A percentile compares a stretch with the other conserved stretches of the same genome.
Conservation (phyloP, 2,797 vertebrate genomes). For the Sebastes taczanowskii region DNA sequence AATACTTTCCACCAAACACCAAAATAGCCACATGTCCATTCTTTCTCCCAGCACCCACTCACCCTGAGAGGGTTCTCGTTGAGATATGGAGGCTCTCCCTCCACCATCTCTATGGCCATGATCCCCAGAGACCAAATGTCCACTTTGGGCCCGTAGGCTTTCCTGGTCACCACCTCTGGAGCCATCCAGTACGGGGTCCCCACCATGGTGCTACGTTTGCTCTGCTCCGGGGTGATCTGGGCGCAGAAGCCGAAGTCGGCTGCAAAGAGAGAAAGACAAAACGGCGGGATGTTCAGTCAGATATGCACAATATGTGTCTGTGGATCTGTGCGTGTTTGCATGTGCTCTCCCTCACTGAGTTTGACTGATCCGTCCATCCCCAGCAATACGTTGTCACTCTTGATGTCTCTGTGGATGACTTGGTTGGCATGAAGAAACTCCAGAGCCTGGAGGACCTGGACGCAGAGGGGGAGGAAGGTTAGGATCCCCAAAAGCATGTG, state of each 20-base stretch:
- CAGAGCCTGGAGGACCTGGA: conserved; percentile 94
- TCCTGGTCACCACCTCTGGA: conserved; percentile 96
- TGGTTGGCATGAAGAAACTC: conserved; percentile 98
- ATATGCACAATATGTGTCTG: not conserved
- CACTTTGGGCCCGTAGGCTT: conserved; percentile 97
- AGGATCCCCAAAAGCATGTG: not conserved
- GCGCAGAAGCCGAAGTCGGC: conserved; percentile 99
- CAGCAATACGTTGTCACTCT: conserved; percentile 97
- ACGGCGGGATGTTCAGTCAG: not conserved
- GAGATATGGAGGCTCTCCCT: conserved; percentile 97
- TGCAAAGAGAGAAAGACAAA: conserved; percentile 54
- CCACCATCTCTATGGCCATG: conserved; percentile 99
- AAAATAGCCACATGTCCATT: not conserved
- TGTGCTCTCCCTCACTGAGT: conserved; percentile 87
- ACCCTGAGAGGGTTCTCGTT: conserved; percentile 98
- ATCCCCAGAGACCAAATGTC: conserved; percentile 99
- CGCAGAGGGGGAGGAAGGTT: not conserved
- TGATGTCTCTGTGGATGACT: conserved; percentile 99
- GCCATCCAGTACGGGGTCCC: conserved; percentile 99
- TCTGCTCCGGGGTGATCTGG: conserved; percentile 98
- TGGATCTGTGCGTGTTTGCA: not conserved
- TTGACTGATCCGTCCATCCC: conserved; percentile 99
- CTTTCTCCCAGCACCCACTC: conserved; percentile 60
- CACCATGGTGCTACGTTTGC: conserved; percentile 98
- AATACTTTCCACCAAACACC: not conserved